A percentile compares a stretch with the other conserved stretches of the same genome.
These are phyloP conservation scores for Yponomeuta cagnagella DNA, from an alignment of 2,888 invertebrate genomes.

Conservation along the genomic window DNA sequence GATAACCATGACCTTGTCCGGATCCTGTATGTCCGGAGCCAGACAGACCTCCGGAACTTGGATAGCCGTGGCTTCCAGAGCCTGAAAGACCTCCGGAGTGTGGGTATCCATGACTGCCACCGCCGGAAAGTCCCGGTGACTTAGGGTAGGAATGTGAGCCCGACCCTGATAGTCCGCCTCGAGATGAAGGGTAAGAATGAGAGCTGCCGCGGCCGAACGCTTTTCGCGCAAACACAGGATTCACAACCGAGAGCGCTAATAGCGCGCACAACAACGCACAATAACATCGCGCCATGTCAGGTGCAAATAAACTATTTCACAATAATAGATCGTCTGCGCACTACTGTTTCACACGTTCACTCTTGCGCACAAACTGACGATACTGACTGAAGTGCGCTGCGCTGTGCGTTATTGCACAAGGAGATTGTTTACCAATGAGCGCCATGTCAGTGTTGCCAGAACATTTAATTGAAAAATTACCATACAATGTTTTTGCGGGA, in stretches of 20 bases:
- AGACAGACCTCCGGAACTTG: slow-evolving; percentile 30
- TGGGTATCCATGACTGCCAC: slow-evolving; percentile 31
- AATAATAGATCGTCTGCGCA: slow-evolving; percentile 11
- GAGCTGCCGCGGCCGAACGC: slow-evolving; percentile 24
- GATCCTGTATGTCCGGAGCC: slow-evolving; percentile 30
- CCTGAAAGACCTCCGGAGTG: slow-evolving; percentile 30
- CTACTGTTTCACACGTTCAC: slow-evolving; percentile 12
- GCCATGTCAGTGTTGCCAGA: neutral
- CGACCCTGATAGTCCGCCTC: slow-evolving; percentile 16
- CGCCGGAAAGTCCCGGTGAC: slow-evolving; percentile 17
- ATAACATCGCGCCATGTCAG: slow-evolving; percentile 36
- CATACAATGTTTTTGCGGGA: neutral
- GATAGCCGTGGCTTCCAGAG: slow-evolving; percentile 29
- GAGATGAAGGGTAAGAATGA: slow-evolving; percentile 17
- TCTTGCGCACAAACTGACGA: slow-evolving; percentile 11
- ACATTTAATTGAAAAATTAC: neutral
- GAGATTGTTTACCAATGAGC: neutral
- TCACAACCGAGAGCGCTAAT: slow-evolving; percentile 35
- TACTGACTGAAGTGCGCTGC: slow-evolving; percentile 5
- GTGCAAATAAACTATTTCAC: slow-evolving; percentile 20
- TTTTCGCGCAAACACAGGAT: slow-evolving; percentile 31
- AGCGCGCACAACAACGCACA: slow-evolving; percentile 43
- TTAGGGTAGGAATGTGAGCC: slow-evolving; percentile 18
- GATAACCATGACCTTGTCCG: slow-evolving; percentile 18
- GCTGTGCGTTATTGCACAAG: neutral